Base-by-base conservation (phyloP, 1,140 invertebrate species). In the Bombyx mandarina region DNA sequence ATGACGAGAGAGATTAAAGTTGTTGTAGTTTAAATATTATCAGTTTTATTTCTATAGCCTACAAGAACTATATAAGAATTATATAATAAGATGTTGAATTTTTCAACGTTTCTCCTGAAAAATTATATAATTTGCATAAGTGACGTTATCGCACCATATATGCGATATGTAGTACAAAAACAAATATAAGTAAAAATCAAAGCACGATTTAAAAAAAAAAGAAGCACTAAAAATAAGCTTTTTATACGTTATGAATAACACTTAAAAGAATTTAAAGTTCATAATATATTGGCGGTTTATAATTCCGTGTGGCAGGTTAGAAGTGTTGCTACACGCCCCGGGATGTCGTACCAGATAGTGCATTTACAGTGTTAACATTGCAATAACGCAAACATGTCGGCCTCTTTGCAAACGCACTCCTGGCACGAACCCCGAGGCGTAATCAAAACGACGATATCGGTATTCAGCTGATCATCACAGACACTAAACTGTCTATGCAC, bases 291-390 rank as follows among this genome's bases (percentile, higher is more conserved):
- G 67, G 67, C 42, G 60, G 63, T 49, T 56, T 12, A 46, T 70
- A 63, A 35, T 71, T 70, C 65, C 63, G 69, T 68, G 61, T 66
- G 60, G 71, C 61, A 65, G 74, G 64, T 71, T 67, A 71, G 75
- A 71, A 77, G 66, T 77, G 83, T 71, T 64, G 83, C 71, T 73
- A 88, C 82, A 88, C 90, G 86, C 85, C 82, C 84, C 90, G 90
- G 91, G 92, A 93, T 97, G 95, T 96, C 96, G 96, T 98, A 98
- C 97, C 96, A 98, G 96, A 98, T 96, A 96, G 97, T 98, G 97
- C 97, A 98, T 98, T 98, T 98, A 98, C 97, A 98, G 91, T 86
- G 72, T 92, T 91, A 92, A 93, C 90, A 91, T 91, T 87, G 82
- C 76, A 64, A 67, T 71, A 81, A 82, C 67, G 79, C 79, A 84